Evolutionary conservation across 2,797 vertebrate species (phyloP).

Genomic region (Nannoperca obscura): DNA sequence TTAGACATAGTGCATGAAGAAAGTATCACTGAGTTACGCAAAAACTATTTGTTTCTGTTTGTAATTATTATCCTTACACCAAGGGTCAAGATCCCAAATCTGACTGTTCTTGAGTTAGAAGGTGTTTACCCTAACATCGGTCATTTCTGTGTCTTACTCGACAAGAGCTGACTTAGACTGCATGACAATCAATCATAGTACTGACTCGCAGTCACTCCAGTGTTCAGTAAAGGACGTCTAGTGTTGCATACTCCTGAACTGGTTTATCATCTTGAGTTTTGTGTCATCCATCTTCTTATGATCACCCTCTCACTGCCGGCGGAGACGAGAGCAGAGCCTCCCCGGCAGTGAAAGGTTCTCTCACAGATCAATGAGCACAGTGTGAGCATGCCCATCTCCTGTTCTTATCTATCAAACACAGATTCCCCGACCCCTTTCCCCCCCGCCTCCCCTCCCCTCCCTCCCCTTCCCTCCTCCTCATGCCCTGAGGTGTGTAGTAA

Average conservation of each 20-base stretch:
- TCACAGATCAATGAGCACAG: conserved; percentile 83
- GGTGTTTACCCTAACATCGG: conserved; percentile 36
- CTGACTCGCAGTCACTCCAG: conserved; percentile 50
- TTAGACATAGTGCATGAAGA: conserved; percentile 82
- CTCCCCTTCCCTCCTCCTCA: conserved; percentile 4
- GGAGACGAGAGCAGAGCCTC: conserved; percentile 38
- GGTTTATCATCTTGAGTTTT: conserved; percentile 56
- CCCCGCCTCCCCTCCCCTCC: conserved; percentile 4
- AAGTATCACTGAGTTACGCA: conserved; percentile 66
- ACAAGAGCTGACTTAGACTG: conserved; percentile 63
- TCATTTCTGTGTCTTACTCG: conserved; percentile 43
- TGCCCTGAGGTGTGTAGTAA: conserved; percentile 2
- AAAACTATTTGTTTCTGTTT: conserved; percentile 23
- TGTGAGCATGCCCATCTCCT: conserved; percentile 87
- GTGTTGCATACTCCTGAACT: conserved; percentile 62
- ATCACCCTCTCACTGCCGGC: conserved; percentile 83
- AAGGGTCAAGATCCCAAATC: conserved; percentile 54
- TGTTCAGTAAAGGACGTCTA: conserved; percentile 43
- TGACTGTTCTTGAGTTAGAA: conserved; percentile 41
- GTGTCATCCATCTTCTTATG: conserved; percentile 37
- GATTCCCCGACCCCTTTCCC: background rate
- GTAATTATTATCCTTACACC: conserved; percentile 50
- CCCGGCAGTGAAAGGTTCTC: conserved; percentile 81
- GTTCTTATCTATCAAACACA: conserved; percentile 72
- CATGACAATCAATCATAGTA: conserved; percentile 60